A percentile compares a stretch with the other conserved stretches of the same genome.
Evolutionary conservation across 1,140 invertebrate genomes (phyloP).

Genomic region (Ips typographus): DNA sequence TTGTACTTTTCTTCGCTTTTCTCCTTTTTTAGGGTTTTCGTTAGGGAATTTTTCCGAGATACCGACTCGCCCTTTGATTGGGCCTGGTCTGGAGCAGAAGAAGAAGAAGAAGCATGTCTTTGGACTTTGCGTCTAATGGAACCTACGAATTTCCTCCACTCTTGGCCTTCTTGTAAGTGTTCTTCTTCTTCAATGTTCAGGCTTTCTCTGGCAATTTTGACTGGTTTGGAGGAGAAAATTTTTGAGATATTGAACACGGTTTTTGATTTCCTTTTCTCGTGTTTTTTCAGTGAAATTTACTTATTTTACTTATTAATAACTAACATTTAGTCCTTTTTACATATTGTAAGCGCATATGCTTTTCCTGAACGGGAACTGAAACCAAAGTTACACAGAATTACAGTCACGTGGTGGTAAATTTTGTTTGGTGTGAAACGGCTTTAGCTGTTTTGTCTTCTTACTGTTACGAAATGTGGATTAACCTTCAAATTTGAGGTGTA

Average conservation of each 20-base stretch:
- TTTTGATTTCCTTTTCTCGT: conserved; percentile 24
- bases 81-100: not conserved
- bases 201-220: conserved; percentile 47
- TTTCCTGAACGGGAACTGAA: conserved; percentile 3
- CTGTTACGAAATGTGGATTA: no score
- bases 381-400: not conserved
- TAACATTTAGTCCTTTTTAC: not conserved
- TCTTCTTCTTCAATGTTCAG: conserved; percentile 44
- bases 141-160: conserved; percentile 51
- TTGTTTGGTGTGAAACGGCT: no score
- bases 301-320: not conserved
- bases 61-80: conserved; percentile 40
- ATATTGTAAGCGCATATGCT: conserved; percentile 17
- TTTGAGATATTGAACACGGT: conserved; percentile 49
- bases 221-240: conserved; percentile 42
- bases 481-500: no score
- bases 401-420: no score
- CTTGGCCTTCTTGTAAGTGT: conserved; percentile 41
- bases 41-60: conserved; percentile 50
- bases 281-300: conserved; percentile 2
- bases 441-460: no score
- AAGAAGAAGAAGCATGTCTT: conserved; percentile 45
- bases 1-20: conserved; percentile 40
- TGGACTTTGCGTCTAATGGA: conserved; percentile 50
- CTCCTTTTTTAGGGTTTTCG: conserved; percentile 43